These are phyloP conservation scores for Caenorhabditis elegans DNA, from an alignment of 1,140 invertebrate genomes.

Conservation along the genomic window WBcel235 BX284606.5:10993001-10993500, in stretches of 20 bases:
- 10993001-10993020: not conserved
- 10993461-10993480: not conserved
- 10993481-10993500: not conserved
- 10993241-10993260: not conserved
- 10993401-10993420: not conserved
- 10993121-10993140: not conserved
- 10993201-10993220: not conserved
- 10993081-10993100: not conserved
- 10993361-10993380: not conserved
- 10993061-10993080: not conserved
- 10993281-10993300: not conserved
- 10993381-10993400: not conserved
- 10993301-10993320: not conserved
- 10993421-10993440: not conserved
- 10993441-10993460: not conserved
- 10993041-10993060: not conserved
- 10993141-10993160: not conserved
- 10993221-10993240: not conserved
- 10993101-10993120: no score
- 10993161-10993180: not conserved
- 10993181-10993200: not conserved
- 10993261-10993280: not conserved
- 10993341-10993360: not conserved
- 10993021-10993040: not conserved
- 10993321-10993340: not conserved